Evolutionary conservation across 2,797 vertebrate species (phyloP).

Genomic region (Chaetophractus vellerosus): DNA sequence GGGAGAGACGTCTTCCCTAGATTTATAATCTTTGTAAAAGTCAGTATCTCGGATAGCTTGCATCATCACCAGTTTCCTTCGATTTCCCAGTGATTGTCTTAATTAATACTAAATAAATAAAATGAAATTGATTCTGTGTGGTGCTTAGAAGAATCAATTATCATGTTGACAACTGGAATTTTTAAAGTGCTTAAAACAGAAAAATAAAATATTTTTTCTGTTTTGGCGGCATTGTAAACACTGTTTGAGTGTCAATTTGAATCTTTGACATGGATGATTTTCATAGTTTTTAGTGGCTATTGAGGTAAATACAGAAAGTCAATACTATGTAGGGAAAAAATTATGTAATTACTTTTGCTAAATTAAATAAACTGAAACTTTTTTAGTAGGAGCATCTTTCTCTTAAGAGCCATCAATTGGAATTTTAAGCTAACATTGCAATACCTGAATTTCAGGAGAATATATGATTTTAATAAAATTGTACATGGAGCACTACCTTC

Average conservation of each 20-base stretch:
- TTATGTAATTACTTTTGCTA: background rate
- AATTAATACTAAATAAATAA: background rate
- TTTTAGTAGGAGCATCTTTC: background rate
- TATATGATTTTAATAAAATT: slow-evolving; percentile 60
- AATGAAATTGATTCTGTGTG: background rate
- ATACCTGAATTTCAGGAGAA: slow-evolving; percentile 60
- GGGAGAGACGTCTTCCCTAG: background rate
- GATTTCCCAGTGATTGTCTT: background rate
- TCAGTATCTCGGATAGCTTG: background rate
- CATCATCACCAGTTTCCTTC: background rate
- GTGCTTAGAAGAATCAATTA: background rate
- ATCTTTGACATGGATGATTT: slow-evolving; percentile 15
- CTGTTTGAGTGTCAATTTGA: background rate
- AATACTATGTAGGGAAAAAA: slow-evolving; percentile 1
- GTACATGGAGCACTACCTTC: background rate
- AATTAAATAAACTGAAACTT: slow-evolving; percentile 24
- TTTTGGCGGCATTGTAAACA: background rate
- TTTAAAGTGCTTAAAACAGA: background rate
- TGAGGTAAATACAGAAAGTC: background rate
- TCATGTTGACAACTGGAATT: background rate
- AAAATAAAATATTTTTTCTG: slow-evolving; percentile 22
- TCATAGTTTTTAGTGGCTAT: slow-evolving; percentile 11
- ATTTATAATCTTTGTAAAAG: background rate
- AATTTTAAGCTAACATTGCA: background rate
- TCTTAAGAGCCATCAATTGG: slow-evolving; percentile 35